These are phyloP conservation scores for Abrostola triplasia DNA, from an alignment of 2,888 invertebrate species.

Conservation along the genomic window DNA sequence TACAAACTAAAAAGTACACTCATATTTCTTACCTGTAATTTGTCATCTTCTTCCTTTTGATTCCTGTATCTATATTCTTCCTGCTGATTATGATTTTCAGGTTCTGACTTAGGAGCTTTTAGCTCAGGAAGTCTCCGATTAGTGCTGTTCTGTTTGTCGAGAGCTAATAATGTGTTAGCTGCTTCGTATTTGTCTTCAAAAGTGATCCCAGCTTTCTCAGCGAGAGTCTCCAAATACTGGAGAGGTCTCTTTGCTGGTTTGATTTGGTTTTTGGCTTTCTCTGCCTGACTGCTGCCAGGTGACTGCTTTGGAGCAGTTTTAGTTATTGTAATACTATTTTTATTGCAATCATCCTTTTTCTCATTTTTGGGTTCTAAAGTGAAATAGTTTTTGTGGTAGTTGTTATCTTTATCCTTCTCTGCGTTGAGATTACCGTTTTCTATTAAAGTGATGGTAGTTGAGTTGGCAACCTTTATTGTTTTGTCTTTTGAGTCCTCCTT, in stretches of 20 bases:
- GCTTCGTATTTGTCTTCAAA: slow-evolving; percentile 93
- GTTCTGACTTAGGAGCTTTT: slow-evolving; percentile 79
- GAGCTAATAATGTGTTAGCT: slow-evolving; percentile 89
- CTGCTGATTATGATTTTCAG: slow-evolving; percentile 72
- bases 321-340: slow-evolving; percentile 86
- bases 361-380: slow-evolving; percentile 82
- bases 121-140: slow-evolving; percentile 77
- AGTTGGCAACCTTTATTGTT: slow-evolving; percentile 81
- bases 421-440: slow-evolving; percentile 76
- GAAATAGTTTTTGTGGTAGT: slow-evolving; percentile 81
- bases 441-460: slow-evolving; percentile 83
- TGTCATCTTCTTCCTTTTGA: slow-evolving; percentile 85
- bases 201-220: slow-evolving; percentile 92
- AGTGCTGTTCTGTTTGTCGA: slow-evolving; percentile 90
- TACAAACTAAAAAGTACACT: too few species aligned
- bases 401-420: slow-evolving; percentile 81
- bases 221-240: slow-evolving; percentile 92
- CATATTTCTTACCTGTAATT: slow-evolving; percentile 71
- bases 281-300: slow-evolving; percentile 68
- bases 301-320: slow-evolving; percentile 79
- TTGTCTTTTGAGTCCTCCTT: slow-evolving; percentile 83
- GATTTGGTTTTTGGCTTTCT: slow-evolving; percentile 71
- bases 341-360: slow-evolving; percentile 84
- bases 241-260: slow-evolving; percentile 82
- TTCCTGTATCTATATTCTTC: slow-evolving; percentile 81